Conservation (phyloP, 2,888 invertebrate genomes). For the Metallyticus violacea region DNA sequence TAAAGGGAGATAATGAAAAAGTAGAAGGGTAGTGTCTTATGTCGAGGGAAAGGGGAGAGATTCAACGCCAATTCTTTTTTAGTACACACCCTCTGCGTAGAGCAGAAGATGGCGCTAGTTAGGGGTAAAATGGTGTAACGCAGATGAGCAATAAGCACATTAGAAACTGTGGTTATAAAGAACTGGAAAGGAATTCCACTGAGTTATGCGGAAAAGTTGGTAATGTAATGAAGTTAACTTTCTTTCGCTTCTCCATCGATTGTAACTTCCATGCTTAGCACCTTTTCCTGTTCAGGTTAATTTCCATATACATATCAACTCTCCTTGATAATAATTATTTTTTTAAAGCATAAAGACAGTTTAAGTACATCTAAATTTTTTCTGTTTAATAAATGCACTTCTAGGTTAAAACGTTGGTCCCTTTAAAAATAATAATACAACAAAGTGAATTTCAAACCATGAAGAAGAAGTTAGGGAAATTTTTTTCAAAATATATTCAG, state of each 20-base stretch:
- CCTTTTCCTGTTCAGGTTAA: neutral
- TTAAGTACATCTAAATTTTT: too few species aligned
- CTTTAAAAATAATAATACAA: too few species aligned
- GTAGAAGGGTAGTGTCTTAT: neutral
- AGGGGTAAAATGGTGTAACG: neutral
- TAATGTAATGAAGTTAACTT: neutral
- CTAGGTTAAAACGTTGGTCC: too few species aligned
- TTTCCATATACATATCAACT: too few species aligned
- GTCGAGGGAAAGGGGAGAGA: neutral
- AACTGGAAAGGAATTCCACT: neutral
- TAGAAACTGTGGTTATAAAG: conserved; percentile 10
- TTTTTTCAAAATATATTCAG: too few species aligned
- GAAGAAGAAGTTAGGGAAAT: too few species aligned
- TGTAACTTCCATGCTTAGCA: neutral
- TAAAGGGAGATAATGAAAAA: conserved; percentile 18
- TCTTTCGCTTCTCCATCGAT: neutral
- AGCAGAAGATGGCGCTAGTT: conserved; percentile 1
- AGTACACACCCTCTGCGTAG: neutral
- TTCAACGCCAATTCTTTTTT: neutral
- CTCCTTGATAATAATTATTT: too few species aligned
- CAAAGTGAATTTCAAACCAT: too few species aligned
- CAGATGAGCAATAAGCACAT: neutral
- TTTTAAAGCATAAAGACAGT: too few species aligned
- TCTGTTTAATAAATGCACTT: too few species aligned
- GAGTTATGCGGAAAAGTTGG: neutral